Percentiles rank a stretch among this genome's conserved stretches.
Conservation (phyloP, 2,797 vertebrate genomes). For the Pangasius sanitwongsei region DNA sequence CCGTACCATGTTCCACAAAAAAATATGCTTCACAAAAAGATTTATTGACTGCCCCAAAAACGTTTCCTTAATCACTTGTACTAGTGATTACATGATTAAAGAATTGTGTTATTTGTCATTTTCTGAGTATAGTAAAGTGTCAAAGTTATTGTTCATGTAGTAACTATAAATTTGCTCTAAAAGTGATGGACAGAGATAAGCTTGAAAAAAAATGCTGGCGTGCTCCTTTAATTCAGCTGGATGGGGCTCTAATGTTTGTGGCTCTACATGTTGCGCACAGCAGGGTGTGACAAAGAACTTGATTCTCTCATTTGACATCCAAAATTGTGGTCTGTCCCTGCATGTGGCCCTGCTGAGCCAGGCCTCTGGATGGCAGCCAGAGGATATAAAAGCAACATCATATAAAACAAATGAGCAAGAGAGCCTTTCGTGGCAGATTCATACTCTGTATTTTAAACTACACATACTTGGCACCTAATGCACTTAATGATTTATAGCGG, state of each 20-base stretch:
- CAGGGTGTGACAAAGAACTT: background rate
- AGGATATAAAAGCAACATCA: slow-evolving; percentile 56
- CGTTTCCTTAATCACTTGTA: background rate
- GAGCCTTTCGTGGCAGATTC: background rate
- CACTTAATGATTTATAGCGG: slow-evolving; percentile 6
- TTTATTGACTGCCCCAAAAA: background rate
- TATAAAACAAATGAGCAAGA: slow-evolving; percentile 43
- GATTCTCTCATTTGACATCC: slow-evolving; percentile 5
- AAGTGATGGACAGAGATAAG: background rate
- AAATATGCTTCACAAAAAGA: background rate
- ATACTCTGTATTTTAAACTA: background rate
- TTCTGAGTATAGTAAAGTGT: background rate
- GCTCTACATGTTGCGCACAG: background rate
- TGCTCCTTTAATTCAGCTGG: background rate
- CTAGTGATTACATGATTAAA: too few species aligned
- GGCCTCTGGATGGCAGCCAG: slow-evolving; percentile 56
- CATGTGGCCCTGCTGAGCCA: slow-evolving; percentile 28
- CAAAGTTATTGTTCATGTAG: background rate
- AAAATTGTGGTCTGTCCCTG: slow-evolving; percentile 18
- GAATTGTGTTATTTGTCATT: background rate
- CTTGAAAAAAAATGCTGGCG: background rate
- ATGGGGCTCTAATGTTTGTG: background rate
- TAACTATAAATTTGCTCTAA: too few species aligned
- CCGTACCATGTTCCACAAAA: too few species aligned
- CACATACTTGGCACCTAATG: background rate